A percentile compares a stretch with the other conserved stretches of the same genome.
phyloP scores from a whole-genome alignment of 2,797 vertebrate species.

The Melanotaenia maccullochi region DNA sequence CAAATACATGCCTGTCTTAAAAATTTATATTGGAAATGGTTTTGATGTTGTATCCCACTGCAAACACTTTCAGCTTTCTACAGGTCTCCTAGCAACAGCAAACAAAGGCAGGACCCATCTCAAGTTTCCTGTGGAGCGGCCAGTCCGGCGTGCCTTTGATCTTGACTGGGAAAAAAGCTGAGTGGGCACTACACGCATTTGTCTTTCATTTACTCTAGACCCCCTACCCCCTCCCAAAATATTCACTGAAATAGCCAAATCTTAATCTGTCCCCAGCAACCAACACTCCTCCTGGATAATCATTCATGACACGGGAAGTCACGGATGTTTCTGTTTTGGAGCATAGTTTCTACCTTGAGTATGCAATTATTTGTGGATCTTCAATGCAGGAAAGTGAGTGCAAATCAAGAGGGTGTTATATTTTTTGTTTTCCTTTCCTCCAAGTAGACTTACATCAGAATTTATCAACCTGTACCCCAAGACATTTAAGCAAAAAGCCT shows the following conservation, averaged over 20 bases:
- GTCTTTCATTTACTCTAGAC: slow-evolving; percentile 84
- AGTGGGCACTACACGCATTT: slow-evolving; percentile 86
- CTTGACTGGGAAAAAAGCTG: slow-evolving; percentile 85
- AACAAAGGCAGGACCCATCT: slow-evolving; percentile 89
- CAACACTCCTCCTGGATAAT: slow-evolving; percentile 73
- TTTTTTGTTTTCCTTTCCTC: slow-evolving; percentile 53
- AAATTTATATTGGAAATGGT: slow-evolving; percentile 88
- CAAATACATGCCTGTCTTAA: slow-evolving; percentile 82
- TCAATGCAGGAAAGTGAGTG: slow-evolving; percentile 10
- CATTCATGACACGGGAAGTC: slow-evolving; percentile 70
- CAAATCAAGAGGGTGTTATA: slow-evolving; percentile 36
- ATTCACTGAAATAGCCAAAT: slow-evolving; percentile 83
- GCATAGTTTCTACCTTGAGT: slow-evolving; percentile 47
- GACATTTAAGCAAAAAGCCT: slow-evolving; percentile 42
- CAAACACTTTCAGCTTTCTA: slow-evolving; percentile 86
- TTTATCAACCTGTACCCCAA: slow-evolving; percentile 43
- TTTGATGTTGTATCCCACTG: slow-evolving; percentile 86
- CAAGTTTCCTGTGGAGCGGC: slow-evolving; percentile 86
- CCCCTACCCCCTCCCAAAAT: slow-evolving; percentile 68
- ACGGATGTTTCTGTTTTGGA: slow-evolving; percentile 62
- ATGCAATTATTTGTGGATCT: slow-evolving; percentile 41
- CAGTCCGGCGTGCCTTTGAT: slow-evolving; percentile 83
- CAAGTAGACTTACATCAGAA: slow-evolving; percentile 39
- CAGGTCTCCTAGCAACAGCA: slow-evolving; percentile 88
- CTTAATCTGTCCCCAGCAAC: slow-evolving; percentile 83